These are phyloP conservation scores for Upupa epops DNA, from an alignment of 2,113 vertebrate species.

Conservation along the genomic window DNA sequence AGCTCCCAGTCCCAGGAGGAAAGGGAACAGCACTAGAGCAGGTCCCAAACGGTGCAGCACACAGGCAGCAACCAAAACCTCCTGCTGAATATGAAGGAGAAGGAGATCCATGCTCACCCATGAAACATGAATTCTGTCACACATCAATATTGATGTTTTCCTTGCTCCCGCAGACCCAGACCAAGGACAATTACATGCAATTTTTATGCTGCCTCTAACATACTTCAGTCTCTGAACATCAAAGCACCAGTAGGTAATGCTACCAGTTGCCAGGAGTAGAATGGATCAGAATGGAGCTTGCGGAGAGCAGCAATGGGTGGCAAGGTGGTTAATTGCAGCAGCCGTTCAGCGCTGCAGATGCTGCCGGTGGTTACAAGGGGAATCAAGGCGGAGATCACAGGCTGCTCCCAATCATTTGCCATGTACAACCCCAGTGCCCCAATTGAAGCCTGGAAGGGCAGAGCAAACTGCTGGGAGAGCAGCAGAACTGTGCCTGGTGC, in stretches of 20 bases:
- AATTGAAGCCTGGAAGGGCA: not conserved
- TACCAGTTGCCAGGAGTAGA: constrained; percentile 14
- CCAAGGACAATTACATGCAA: constrained; percentile 58
- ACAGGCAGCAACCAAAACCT: constrained; percentile 21
- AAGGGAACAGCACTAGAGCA: not conserved
- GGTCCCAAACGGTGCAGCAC: not conserved
- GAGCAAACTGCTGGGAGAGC: not conserved
- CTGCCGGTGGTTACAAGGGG: not conserved
- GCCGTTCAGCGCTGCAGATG: not conserved
- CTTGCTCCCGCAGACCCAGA: constrained; percentile 44
- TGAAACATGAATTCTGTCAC: constrained; percentile 57
- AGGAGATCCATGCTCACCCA: not conserved
- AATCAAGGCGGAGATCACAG: not conserved
- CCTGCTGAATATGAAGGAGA: not conserved
- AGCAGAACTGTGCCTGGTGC: accelerated
- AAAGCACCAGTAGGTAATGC: not conserved
- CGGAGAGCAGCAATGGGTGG: not conserved
- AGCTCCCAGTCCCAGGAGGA: not conserved
- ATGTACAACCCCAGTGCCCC: accelerated
- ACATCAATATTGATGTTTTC: constrained; percentile 67
- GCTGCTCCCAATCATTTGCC: not conserved
- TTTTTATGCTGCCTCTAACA: constrained; percentile 56
- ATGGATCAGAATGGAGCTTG: constrained; percentile 11
- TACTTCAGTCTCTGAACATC: constrained; percentile 31
- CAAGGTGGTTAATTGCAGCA: not conserved